Base-by-base conservation (phyloP, 1,140 invertebrate genomes). In the Leptopilina boulardi region DNA sequence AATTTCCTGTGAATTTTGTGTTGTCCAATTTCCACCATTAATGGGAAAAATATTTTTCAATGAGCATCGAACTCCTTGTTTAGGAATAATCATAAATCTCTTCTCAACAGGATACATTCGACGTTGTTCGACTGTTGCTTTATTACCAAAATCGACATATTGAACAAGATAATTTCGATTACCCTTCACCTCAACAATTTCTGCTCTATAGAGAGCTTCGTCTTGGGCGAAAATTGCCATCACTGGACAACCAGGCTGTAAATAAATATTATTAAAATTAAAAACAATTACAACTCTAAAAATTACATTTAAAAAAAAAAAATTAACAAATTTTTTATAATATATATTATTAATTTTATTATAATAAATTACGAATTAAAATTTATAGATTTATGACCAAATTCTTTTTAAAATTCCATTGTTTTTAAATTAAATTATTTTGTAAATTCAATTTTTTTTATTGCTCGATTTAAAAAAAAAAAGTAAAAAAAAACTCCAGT, bases 101-200 rank as follows among this genome's bases (percentile, higher is more conserved):
- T 90, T 91, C 73, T 95, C 93, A 23, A 96, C 89, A 18, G 92
- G 91, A 91, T 93, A 96, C 0, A 96, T 92, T 82, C 95, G 93
- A 72, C 87, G 90, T 0, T 87, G 86, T 41, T 92, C 89, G 0
- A 95, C 93, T 0, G 92, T 86, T 30, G 92, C 92, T 30, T 90
- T 91, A 85, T 97, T 97, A 38, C 95, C 95, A 83, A 94, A 96
- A 89, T 96, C 95, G 1, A 96, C 91, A 77, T 94, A 96, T 34
- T 92, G 92, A 0, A 96, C 93, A 41, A 93, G 91, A 82, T 93
- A 93, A 77, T 93, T 92, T 9, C 90, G 90, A 30, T 89, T 87
- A 75, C 92, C 90, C 77, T 93, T 92, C 1, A 91, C 84, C 23
- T 93, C 92, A 10, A 93, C 80, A 1, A 96, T 88, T 72, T 92